Evolutionary conservation across 2,797 vertebrate genomes (phyloP).

Genomic region (Pipistrellus nathusii): DNA sequence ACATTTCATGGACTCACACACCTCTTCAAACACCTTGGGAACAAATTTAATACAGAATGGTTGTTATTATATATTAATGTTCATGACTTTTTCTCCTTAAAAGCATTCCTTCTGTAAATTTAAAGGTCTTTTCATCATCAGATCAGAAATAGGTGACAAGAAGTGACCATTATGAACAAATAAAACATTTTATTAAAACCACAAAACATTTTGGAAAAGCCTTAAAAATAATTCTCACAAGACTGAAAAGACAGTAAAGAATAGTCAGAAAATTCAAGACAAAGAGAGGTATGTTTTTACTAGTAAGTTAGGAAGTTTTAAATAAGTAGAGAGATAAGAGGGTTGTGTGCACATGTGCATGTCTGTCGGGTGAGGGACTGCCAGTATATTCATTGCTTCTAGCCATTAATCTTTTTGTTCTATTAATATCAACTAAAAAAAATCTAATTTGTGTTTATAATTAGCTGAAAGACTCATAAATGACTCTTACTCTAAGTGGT

Average conservation of each 20-base stretch:
- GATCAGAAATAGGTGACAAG: not conserved
- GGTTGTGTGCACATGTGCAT: not conserved
- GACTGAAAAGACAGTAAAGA: not conserved
- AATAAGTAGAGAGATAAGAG: not conserved
- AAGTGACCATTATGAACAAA: not conserved
- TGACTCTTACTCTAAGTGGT: not conserved
- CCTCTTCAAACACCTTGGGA: not conserved
- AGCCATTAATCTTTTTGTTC: conserved; percentile 14
- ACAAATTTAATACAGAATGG: not conserved
- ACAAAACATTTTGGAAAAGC: conserved; percentile 23
- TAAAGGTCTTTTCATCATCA: not conserved
- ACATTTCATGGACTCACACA: not conserved
- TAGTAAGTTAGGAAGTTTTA: conserved; percentile 4
- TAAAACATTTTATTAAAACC: not conserved
- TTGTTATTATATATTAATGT: not conserved
- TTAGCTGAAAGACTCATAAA: conserved; percentile 46
- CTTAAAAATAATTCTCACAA: conserved; percentile 33
- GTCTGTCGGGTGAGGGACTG: not conserved
- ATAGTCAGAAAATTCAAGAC: not conserved
- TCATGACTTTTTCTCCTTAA: not conserved
- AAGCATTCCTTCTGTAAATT: conserved; percentile 5
- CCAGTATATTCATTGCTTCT: not conserved
- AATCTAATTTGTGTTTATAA: conserved; percentile 38
- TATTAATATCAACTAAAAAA: conserved; percentile 54
- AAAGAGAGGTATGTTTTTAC: not conserved